Evolutionary conservation across 2,113 vertebrate species (phyloP), one percentile per base, ranked within the genome.

Genomic region (Tympanuchus pallidicinctus): DNA sequence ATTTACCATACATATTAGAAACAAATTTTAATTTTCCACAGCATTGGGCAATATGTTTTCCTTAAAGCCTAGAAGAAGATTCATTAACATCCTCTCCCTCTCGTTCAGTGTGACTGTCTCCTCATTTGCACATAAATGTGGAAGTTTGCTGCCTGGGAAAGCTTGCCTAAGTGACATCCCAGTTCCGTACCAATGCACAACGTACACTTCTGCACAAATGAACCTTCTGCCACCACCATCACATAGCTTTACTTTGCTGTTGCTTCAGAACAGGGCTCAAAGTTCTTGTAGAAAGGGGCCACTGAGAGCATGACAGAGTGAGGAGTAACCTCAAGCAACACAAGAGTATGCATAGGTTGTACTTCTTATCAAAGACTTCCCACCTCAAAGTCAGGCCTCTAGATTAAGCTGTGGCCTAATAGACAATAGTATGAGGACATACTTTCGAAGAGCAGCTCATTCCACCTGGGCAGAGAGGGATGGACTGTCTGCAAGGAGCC

Each of bases 11-110:
- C 82, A 32, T 85, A 91, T 96, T 93, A 97, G 90, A 92, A 96
- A 94, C 93, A 94, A 94, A 95, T 97, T 97, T 95, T 96, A 96
- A 97, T 96, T 97, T 97, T 96, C 97, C 97, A 97, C 96, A 93
- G 95, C 96, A 91, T 81, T 97, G 97, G 97, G 87, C 96, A 97
- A 94, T 97, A 96, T 90, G 64, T 92, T 96, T 88, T 91, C 82
- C 94, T 96, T 96, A 96, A 95, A 96, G 95, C 89, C 94, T 93
- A 69, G 88, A 87, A 95, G 94, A 96, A 94, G 89, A 81, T 91
- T 89, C 92, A 91, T 97, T 95, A 97, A 76, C 94, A 93, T 88
- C 88, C 28, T 84, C 76, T 95, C 75, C 89, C 78, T 95, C 70
- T 86, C 50, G 56, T 87, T 95, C 87, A 47, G 80, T 91, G 59